Evolutionary conservation across 2,888 invertebrate species (phyloP).

Genomic region (Trachelus iudaicus): DNA sequence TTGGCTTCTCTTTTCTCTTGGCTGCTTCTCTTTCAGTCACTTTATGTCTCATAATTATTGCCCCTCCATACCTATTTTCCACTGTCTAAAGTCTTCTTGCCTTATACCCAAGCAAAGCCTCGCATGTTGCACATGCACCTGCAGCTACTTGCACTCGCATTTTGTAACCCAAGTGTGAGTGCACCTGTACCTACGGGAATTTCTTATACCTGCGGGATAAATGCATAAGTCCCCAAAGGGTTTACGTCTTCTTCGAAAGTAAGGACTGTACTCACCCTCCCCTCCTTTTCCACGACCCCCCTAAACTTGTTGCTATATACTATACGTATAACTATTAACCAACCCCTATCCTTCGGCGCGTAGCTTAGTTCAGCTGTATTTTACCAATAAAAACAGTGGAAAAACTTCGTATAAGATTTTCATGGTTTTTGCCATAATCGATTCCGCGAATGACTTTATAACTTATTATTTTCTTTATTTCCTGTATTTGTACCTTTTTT

Average conservation of each 20-base stretch:
- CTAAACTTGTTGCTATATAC: background rate
- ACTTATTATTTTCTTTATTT: background rate
- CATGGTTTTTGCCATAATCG: background rate
- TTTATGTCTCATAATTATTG: slow-evolving; percentile 64
- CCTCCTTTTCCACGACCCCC: background rate
- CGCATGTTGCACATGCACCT: slow-evolving; percentile 16
- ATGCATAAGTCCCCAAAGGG: slow-evolving; percentile 55
- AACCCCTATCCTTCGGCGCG: background rate
- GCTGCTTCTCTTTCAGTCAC: slow-evolving; percentile 44
- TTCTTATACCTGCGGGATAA: slow-evolving; percentile 44
- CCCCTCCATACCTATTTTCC: slow-evolving; percentile 51
- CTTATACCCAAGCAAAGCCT: slow-evolving; percentile 18
- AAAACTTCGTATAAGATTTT: background rate
- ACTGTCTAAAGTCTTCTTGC: slow-evolving; percentile 30
- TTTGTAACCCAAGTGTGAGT: slow-evolving; percentile 7
- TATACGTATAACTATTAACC: background rate
- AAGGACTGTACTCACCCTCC: background rate
- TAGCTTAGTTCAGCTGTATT: background rate
- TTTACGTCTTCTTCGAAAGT: slow-evolving; percentile 57
- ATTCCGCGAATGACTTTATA: background rate
- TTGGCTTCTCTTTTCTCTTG: slow-evolving; percentile 23
- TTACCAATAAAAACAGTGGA: background rate
- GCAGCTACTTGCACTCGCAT: slow-evolving; percentile 23
- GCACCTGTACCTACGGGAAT: slow-evolving; percentile 4
- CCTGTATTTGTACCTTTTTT: background rate